Evolutionary conservation across 2,888 invertebrate genomes (phyloP).

Genomic region (Holacanthella duospinosa): DNA sequence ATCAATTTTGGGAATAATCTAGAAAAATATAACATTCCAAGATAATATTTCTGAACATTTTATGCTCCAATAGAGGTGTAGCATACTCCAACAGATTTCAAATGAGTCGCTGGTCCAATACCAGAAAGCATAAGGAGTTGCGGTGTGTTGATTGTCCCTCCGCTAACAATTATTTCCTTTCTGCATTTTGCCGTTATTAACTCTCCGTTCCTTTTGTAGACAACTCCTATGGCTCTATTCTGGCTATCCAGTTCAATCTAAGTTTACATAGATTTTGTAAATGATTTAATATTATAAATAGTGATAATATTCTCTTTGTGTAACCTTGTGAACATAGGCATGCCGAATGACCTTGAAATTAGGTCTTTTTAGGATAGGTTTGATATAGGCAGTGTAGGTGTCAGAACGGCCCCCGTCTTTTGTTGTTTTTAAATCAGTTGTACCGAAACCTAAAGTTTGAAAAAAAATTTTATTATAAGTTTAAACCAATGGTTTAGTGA

Average conservation of each 20-base stretch:
- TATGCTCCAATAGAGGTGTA: no score
- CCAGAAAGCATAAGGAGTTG: background rate
- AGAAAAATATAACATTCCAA: background rate
- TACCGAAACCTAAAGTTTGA: background rate
- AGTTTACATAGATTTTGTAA: no score
- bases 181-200: background rate
- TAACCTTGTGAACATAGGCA: background rate
- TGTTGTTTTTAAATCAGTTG: background rate
- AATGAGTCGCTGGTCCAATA: background rate
- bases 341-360: background rate
- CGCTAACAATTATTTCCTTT: background rate
- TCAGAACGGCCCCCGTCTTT: background rate
- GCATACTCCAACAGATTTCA: background rate
- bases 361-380: background rate
- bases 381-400: background rate
- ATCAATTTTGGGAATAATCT: background rate
- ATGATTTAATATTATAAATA: no score
- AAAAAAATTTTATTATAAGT: background rate
- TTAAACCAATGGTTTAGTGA: no score
- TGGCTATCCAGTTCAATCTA: background rate
- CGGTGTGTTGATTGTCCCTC: background rate
- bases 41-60: no score
- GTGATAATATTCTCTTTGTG: no score
- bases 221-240: background rate
- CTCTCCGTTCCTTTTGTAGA: background rate